phyloP scores from a whole-genome alignment of 35 echinoderm and acorn worm genomes.

The Chiridota heheva region DNA sequence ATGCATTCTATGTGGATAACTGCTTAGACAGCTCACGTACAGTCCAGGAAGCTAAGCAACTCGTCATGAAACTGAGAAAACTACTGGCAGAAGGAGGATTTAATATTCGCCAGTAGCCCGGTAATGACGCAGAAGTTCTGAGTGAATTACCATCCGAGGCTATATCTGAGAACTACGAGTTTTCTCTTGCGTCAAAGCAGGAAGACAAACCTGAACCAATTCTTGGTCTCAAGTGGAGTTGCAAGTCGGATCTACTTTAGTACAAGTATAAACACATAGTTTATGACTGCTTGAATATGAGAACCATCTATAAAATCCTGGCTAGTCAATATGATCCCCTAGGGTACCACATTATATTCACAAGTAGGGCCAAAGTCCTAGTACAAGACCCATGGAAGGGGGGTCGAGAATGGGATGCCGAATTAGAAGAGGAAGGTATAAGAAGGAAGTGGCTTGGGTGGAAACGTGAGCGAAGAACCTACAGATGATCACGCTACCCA shows the following conservation, averaged over 20 bases:
- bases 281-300: neutral
- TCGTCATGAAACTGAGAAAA: neutral
- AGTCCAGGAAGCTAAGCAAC: neutral
- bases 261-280: conserved; percentile 12
- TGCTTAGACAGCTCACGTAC: conserved; percentile 11
- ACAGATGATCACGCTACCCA: neutral
- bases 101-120: conserved; percentile 1
- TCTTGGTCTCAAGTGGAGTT: neutral
- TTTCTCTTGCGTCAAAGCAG: neutral
- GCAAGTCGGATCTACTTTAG: neutral
- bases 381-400: conserved; percentile 3
- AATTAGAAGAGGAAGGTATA: neutral
- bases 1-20: conserved; percentile 34
- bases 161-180: neutral
- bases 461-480: conserved; percentile 1
- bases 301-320: neutral
- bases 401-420: conserved; percentile 19
- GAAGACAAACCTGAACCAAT: conserved; percentile 23
- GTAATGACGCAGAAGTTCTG: conserved; percentile 9
- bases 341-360: neutral
- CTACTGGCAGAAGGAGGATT: neutral
- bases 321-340: conserved; percentile 35
- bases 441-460: conserved; percentile 10
- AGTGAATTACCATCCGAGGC: conserved; percentile 4
- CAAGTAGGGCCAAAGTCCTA: neutral